phyloP scores from a whole-genome alignment of 2,113 vertebrate species.

The Oriolus oriolus region DNA sequence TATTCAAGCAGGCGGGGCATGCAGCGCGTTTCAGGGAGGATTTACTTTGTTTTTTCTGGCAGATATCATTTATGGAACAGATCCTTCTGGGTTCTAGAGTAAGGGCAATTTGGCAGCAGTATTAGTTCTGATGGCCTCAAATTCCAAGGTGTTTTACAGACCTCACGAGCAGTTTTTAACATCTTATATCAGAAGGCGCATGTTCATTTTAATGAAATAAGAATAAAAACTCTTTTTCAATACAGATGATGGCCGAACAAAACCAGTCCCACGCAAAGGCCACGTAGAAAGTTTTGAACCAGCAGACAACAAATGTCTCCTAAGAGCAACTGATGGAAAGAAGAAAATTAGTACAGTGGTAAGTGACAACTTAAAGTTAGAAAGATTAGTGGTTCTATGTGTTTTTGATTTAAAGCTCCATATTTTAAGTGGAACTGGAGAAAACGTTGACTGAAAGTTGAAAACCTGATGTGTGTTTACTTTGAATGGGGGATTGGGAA shows the following conservation, averaged over 20 bases:
- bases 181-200: not conserved
- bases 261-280: slow-evolving; percentile 90
- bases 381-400: not conserved
- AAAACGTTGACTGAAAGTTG: not conserved
- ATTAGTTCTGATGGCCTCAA: not conserved
- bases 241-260: slow-evolving; percentile 93
- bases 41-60: not conserved
- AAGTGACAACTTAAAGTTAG: slow-evolving; percentile 23
- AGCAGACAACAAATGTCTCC: slow-evolving; percentile 93
- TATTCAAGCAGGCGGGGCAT: not conserved
- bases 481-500: not conserved
- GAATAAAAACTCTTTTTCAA: not conserved
- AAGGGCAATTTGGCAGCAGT: not conserved
- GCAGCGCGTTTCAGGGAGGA: accelerated
- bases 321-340: slow-evolving; percentile 96
- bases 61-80: not conserved
- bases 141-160: not conserved
- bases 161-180: not conserved
- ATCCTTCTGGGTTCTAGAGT: not conserved
- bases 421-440: not conserved
- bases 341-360: slow-evolving; percentile 98
- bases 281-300: slow-evolving; percentile 85
- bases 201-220: not conserved
- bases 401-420: not conserved
- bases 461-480: not conserved